Percentiles rank a stretch among this genome's conserved stretches.
Evolutionary conservation across 1,140 invertebrate genomes (phyloP).

Genomic region (Pemphigus obesinymphae): DNA sequence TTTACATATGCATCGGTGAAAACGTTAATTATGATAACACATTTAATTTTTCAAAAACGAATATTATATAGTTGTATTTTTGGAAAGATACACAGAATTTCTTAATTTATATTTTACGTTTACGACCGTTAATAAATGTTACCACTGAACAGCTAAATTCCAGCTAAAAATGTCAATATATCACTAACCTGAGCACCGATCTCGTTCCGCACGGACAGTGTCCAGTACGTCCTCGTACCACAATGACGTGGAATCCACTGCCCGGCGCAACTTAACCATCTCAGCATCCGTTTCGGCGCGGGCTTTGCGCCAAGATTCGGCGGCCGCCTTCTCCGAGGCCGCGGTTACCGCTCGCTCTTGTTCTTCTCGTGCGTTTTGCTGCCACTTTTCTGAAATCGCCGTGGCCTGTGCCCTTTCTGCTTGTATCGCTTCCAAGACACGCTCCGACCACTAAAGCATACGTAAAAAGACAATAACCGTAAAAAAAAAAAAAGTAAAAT

Average conservation of each 20-base stretch:
- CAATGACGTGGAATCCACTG: background rate
- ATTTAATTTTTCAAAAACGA: too few species aligned
- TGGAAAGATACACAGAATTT: too few species aligned
- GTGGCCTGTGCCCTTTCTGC: background rate
- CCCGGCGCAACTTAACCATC: background rate
- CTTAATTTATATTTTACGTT: too few species aligned
- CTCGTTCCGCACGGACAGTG: background rate
- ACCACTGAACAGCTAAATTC: too few species aligned
- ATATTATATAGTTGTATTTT: too few species aligned
- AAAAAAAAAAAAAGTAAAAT: too few species aligned
- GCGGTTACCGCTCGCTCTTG: background rate
- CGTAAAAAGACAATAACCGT: too few species aligned
- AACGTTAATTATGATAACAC: too few species aligned
- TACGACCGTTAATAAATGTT: too few species aligned
- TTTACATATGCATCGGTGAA: too few species aligned
- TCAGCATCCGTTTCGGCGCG: background rate
- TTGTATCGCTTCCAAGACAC: background rate
- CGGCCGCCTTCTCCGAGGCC: background rate
- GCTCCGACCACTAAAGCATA: background rate
- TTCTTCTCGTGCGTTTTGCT: background rate
- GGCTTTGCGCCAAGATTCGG: background rate
- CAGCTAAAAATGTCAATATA: too few species aligned
- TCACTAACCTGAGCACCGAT: background rate
- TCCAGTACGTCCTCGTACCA: slow-evolving; percentile 12
- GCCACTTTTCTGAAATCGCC: background rate